Conservation (phyloP, 2,797 vertebrate genomes). For the Lagothrix lagotricha region DNA sequence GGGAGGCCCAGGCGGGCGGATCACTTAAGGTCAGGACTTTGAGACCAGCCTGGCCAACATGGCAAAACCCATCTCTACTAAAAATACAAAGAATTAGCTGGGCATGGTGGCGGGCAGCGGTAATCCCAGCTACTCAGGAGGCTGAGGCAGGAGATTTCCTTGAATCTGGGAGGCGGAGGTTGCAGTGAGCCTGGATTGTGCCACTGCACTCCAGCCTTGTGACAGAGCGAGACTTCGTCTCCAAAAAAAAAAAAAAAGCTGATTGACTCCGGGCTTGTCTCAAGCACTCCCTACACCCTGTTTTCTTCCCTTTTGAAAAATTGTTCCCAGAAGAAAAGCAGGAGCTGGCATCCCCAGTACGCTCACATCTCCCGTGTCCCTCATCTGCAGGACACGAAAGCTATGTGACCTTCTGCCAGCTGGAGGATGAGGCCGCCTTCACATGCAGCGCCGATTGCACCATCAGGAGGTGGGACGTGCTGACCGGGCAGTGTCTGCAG, state of each 20-base stretch:
- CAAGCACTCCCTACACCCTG: rapidly evolving
- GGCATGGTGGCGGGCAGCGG: rapidly evolving
- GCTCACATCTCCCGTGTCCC: not conserved
- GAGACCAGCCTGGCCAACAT: not conserved
- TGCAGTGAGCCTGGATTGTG: not conserved
- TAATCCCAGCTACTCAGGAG: not conserved
- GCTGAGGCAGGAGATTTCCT: not conserved
- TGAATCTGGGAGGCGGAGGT: not conserved
- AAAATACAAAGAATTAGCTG: not conserved
- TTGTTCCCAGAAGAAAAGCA: not conserved
- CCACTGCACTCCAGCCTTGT: not conserved
- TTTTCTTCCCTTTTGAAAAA: not conserved
- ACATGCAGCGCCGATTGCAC: constrained; percentile 88
- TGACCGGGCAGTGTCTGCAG: constrained; percentile 85
- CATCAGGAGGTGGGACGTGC: constrained; percentile 87
- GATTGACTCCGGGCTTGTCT: not conserved
- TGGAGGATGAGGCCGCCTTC: constrained; percentile 88
- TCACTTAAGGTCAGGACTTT: not conserved
- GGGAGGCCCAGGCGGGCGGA: not conserved
- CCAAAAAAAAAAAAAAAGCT: no score
- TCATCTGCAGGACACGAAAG: constrained; percentile 85
- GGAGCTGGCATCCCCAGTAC: rapidly evolving
- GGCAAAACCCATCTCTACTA: not conserved
- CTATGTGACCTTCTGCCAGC: constrained; percentile 89
- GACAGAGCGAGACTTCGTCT: no score